phyloP scores from a whole-genome alignment of 2,888 invertebrate species.

The Nemurella pictetii region DNA sequence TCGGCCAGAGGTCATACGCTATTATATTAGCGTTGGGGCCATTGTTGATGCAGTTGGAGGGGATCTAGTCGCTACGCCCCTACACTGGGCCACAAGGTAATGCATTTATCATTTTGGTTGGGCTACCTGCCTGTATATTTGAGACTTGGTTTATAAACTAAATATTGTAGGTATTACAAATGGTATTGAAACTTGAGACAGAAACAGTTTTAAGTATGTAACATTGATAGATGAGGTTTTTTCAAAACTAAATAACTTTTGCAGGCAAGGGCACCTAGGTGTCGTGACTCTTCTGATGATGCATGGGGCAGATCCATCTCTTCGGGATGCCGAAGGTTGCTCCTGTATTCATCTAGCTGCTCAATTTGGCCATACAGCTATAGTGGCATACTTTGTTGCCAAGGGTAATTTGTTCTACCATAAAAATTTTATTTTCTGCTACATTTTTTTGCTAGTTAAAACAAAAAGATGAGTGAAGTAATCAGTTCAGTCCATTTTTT shows the following conservation, averaged over 20 bases:
- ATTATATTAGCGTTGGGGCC: constrained; percentile 83
- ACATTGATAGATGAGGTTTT: no score
- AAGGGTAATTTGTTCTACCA: constrained; percentile 64
- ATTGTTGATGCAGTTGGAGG: constrained; percentile 94
- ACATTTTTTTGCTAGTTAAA: no score
- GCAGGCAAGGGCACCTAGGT: constrained; percentile 65
- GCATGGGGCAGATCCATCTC: constrained; percentile 84
- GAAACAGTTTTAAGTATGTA: no score
- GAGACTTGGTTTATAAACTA: no score
- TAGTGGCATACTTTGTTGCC: constrained; percentile 95
- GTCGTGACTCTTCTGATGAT: constrained; percentile 78
- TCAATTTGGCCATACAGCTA: constrained; percentile 95
- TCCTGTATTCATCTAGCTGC: constrained; percentile 94
- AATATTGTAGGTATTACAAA: no score
- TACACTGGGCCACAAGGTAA: constrained; percentile 95
- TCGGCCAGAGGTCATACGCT: constrained; percentile 87
- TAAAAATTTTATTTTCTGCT: neutral
- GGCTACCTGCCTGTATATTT: no score
- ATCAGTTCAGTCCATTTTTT: no score
- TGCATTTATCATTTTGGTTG: neutral
- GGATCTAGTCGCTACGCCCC: constrained; percentile 91
- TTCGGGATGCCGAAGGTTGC: constrained; percentile 94
- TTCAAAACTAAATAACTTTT: no score
- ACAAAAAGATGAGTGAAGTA: no score
- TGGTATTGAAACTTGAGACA: no score